Evolutionary conservation across 2,113 vertebrate species (phyloP).

Genomic region (Brachypteracias leptosomus): DNA sequence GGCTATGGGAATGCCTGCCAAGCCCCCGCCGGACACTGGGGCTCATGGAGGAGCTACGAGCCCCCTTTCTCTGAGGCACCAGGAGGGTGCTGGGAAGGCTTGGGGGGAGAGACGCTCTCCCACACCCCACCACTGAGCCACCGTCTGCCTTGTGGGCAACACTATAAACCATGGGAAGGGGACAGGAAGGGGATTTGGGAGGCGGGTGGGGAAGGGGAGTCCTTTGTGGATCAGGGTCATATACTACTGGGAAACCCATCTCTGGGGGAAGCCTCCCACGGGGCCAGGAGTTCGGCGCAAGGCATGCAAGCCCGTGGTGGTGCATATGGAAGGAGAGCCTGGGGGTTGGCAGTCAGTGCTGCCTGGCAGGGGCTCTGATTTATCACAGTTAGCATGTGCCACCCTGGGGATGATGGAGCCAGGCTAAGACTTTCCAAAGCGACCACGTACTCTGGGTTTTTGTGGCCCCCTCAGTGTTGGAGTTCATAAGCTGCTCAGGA

Average conservation of each 20-base stretch:
- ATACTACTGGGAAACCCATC: neutral
- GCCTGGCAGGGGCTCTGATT: rapidly evolving
- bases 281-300: neutral
- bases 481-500: neutral
- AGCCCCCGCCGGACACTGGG: neutral
- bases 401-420: neutral
- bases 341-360: neutral
- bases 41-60: neutral
- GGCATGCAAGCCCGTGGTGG: neutral
- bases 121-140: neutral
- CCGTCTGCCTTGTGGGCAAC: neutral
- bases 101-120: neutral
- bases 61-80: neutral
- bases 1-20: neutral
- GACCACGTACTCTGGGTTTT: neutral
- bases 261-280: neutral
- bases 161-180: neutral
- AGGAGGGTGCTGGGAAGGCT: neutral
- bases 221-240: neutral
- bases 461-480: neutral
- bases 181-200: neutral
- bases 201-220: slow-evolving; percentile 9
- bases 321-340: neutral
- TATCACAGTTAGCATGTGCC: neutral
- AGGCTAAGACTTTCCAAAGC: neutral